These are phyloP conservation scores for Chionis minor DNA, from an alignment of 2,113 vertebrate genomes.

Conservation along the genomic window DNA sequence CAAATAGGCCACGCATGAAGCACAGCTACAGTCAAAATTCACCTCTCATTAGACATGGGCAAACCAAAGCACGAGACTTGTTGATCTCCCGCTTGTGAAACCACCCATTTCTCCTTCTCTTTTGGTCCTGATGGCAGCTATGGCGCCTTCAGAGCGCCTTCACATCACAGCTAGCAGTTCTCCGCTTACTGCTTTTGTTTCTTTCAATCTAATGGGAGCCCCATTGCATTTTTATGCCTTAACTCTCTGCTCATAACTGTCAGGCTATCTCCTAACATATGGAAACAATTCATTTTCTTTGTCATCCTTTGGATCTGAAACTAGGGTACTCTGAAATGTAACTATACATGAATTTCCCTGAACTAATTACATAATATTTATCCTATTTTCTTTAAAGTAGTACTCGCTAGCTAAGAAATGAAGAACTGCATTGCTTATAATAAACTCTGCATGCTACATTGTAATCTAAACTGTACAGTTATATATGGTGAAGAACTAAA, in stretches of 20 bases:
- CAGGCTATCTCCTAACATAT: conserved; percentile 64
- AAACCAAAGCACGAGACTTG: not conserved
- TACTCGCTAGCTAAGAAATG: conserved; percentile 69
- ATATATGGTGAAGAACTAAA: conserved; percentile 76
- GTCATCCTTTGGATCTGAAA: conserved; percentile 71
- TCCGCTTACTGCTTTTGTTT: not conserved
- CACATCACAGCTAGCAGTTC: not conserved
- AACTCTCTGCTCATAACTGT: conserved; percentile 36
- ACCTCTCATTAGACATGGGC: not conserved
- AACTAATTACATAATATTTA: conserved; percentile 79
- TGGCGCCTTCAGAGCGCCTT: not conserved
- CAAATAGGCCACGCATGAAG: rapidly evolving
- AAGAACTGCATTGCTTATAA: conserved; percentile 76
- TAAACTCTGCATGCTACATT: conserved; percentile 75
- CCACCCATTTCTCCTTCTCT: not conserved
- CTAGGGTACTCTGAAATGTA: conserved; percentile 67
- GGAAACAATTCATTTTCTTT: conserved; percentile 73
- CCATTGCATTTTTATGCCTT: not conserved
- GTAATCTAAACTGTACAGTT: conserved; percentile 80
- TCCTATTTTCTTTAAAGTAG: conserved; percentile 79
- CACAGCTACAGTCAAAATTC: not conserved
- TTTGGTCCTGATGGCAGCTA: not conserved
- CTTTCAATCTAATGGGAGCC: not conserved
- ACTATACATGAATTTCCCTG: conserved; percentile 75
- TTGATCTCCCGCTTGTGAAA: not conserved